Conservation (phyloP, 1,140 invertebrate species). For the Drosophila arawakana region DNA sequence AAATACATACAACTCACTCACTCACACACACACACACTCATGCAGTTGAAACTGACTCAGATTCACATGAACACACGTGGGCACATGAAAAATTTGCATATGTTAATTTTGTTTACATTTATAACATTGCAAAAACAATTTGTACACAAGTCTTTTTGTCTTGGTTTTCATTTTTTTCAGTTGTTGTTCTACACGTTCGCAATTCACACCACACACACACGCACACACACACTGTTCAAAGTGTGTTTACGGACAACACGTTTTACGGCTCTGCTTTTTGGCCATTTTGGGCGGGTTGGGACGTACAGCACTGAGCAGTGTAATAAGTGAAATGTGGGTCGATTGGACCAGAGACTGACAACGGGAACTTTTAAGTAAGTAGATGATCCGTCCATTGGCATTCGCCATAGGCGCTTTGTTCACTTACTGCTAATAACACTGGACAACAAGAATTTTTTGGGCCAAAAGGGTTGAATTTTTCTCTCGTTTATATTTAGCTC, state of each 20-base stretch:
- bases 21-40: constrained; percentile 23
- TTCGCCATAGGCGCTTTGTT: constrained; percentile 39
- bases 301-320: constrained; percentile 55
- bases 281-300: constrained; percentile 2
- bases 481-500: constrained; percentile 15
- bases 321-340: constrained; percentile 64
- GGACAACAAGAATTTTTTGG: constrained; percentile 12
- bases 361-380: constrained; percentile 66
- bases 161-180: constrained; percentile 22
- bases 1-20: constrained; percentile 32
- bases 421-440: constrained; percentile 30
- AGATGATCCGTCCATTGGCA: constrained; percentile 32
- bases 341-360: constrained; percentile 48
- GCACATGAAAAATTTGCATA: constrained; percentile 74
- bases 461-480: constrained; percentile 11
- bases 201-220: constrained; percentile 66
- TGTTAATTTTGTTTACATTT: constrained; percentile 82
- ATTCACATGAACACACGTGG: constrained; percentile 52
- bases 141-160: constrained; percentile 53
- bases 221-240: constrained; percentile 49
- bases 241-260: constrained; percentile 69
- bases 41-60: constrained; percentile 16
- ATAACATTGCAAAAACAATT: constrained; percentile 81
- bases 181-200: constrained; percentile 30
- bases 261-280: constrained; percentile 53